Base-by-base conservation (phyloP, 2,113 vertebrate species). In the Thomomys bottae region DNA sequence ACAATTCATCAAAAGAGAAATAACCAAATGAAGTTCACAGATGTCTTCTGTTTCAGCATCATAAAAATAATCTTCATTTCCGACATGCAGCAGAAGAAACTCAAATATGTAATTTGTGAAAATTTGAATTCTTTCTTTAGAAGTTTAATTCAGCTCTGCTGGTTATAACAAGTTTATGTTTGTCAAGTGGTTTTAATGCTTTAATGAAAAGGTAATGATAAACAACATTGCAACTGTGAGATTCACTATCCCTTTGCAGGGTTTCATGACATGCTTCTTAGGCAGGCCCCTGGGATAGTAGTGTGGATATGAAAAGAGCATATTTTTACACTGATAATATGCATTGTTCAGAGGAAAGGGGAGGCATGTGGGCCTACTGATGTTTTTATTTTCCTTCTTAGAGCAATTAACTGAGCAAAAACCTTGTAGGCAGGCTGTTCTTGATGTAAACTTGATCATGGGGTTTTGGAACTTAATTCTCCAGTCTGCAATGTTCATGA, bases 171-270 rank as follows among this genome's bases (percentile, higher is more conserved):
- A 96, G 83, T 94, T 95, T 95, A 79, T 93, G 88, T 97, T 95
- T 97, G 91, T 97, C 96, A 97, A 94, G 87, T 54, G 63, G 77
- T 77, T 95, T 93, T 96, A 94, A 95, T 73, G 83, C 72, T 92
- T 96, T 97, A 96, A 96, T 91, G 87, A 96, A 97, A 97, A 96
- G 94, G 91, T 97, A 93, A 96, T 78, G 86, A 95, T 83, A 96
- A 97, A 95, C 82, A 97, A 75, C 85, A 89, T 32, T 77, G 80
- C 92, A 96, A 91, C 0, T 40, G 42, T 88, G 95, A 89, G 72
- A 71, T 86, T 71, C 49, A 90, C 84, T 71, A 70, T 82, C 71
- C 88, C 67, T 20, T n/a, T 73, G 93, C 86, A 94, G 66, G 57
- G 49, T 84, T 94, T 91, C 76, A 59, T 90, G 87, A 75, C 79